Evolutionary conservation across 2,113 vertebrate species (phyloP).

Genomic region (Pelmatolapia mariae): DNA sequence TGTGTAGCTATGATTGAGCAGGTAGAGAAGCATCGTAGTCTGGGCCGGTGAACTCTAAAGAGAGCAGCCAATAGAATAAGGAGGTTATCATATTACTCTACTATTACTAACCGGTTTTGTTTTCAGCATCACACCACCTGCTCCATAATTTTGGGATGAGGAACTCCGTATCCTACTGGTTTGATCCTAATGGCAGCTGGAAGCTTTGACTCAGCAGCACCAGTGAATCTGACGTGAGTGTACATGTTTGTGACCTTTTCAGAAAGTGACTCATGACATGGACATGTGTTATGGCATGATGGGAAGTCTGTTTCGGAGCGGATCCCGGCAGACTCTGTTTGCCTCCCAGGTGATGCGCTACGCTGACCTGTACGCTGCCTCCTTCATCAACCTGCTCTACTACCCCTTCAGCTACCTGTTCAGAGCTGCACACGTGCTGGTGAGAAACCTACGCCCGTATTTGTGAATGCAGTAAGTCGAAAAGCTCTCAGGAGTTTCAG

Average conservation of each 20-base stretch:
- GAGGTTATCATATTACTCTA: background rate
- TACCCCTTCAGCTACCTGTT: slow-evolving; percentile 99
- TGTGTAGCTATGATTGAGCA: background rate
- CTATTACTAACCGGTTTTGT: background rate
- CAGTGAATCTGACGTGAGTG: background rate
- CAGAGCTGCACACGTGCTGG: slow-evolving; percentile 93
- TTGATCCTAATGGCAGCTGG: background rate
- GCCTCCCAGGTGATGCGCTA: slow-evolving; percentile 99
- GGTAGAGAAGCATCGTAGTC: background rate
- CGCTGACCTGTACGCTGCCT: slow-evolving; percentile 94
- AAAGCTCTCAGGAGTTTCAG: background rate
- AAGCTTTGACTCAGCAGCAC: background rate
- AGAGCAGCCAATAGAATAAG: background rate
- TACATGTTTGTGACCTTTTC: background rate
- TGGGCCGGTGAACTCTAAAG: background rate
- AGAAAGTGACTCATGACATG: slow-evolving; percentile 99
- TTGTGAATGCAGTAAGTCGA: background rate
- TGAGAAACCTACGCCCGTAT: slow-evolving; percentile 56
- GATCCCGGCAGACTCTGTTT: slow-evolving; percentile 95
- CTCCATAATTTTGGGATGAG: background rate
- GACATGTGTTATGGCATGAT: slow-evolving; percentile 99
- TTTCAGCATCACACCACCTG: background rate
- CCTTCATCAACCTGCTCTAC: slow-evolving; percentile 98
- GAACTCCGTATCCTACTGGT: background rate
- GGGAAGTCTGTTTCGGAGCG: slow-evolving; percentile 98